A percentile compares a stretch with the other conserved stretches of the same genome.
Conservation (phyloP, 37 sponge, comb jelly and placozoan species). For the Oopsacas minuta region DNA sequence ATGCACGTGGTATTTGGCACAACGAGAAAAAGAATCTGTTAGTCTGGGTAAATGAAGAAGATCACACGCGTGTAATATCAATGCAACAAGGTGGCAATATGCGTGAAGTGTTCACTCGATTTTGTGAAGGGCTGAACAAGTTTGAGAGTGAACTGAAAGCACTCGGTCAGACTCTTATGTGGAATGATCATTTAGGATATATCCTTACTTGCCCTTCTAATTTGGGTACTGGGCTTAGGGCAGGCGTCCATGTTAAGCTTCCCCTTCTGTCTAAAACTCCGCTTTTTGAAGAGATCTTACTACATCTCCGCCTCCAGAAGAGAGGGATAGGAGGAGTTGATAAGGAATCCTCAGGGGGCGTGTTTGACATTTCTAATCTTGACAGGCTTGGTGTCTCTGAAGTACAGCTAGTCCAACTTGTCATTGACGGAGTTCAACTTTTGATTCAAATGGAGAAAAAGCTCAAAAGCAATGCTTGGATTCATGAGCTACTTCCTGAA, state of each 20-base stretch:
- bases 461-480: constrained; percentile 37
- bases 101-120: constrained; percentile 28
- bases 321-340: constrained; percentile 69
- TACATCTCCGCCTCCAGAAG: constrained; percentile 47
- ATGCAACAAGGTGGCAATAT: constrained; percentile 73
- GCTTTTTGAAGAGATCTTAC: constrained; percentile 32
- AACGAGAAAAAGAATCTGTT: constrained; percentile 48
- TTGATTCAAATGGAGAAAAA: constrained; percentile 55
- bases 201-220: constrained; percentile 77
- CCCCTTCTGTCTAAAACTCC: constrained; percentile 15
- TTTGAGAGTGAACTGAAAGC: constrained; percentile 41
- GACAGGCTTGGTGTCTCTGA: constrained; percentile 67
- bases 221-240: constrained; percentile 76
- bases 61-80: constrained; percentile 75
- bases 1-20: constrained; percentile 58
- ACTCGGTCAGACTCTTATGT: constrained; percentile 41
- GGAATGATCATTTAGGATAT: constrained; percentile 68
- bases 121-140: constrained; percentile 37
- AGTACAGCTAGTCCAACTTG: constrained; percentile 61
- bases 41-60: constrained; percentile 87
- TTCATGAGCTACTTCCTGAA: neutral
- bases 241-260: constrained; percentile 75
- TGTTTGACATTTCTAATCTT: constrained; percentile 69
- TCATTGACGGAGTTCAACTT: constrained; percentile 53
- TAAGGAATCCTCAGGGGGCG: constrained; percentile 34